These are phyloP conservation scores for Eupithecia tripunctaria DNA, from an alignment of 2,888 invertebrate species.

Conservation along the genomic window DNA sequence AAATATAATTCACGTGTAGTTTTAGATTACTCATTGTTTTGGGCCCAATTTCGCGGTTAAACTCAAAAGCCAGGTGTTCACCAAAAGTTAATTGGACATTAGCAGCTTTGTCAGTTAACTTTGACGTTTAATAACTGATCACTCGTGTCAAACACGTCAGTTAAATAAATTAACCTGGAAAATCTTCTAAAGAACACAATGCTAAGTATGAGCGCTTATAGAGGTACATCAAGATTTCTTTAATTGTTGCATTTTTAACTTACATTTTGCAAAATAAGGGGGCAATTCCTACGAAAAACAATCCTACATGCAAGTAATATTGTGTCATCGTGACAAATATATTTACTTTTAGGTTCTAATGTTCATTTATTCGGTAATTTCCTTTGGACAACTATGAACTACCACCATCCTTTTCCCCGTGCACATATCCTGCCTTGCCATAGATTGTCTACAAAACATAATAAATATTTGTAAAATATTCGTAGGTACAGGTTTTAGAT, in stretches of 20 bases:
- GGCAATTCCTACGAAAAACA: neutral
- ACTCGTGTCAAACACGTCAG: neutral
- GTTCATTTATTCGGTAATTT: neutral
- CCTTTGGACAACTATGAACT: neutral
- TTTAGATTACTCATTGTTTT: neutral
- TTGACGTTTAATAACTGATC: neutral
- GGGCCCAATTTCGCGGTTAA: neutral
- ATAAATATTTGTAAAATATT: constrained; percentile 21
- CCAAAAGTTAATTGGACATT: neutral
- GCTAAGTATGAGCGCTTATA: neutral
- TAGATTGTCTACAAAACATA: constrained; percentile 16
- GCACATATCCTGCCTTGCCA: constrained; percentile 29
- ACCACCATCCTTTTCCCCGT: neutral
- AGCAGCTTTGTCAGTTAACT: neutral
- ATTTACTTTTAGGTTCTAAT: neutral
- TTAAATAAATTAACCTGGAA: neutral
- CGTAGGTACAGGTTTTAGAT: neutral
- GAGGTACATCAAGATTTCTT: neutral
- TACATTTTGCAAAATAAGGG: neutral
- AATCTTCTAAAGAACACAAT: neutral
- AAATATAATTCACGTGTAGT: neutral
- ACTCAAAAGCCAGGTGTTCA: neutral
- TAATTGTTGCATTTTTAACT: neutral
- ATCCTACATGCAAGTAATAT: neutral
- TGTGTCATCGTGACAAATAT: neutral